phyloP scores from a whole-genome alignment of 1,140 invertebrate genomes.

The Drosophila lowei region DNA sequence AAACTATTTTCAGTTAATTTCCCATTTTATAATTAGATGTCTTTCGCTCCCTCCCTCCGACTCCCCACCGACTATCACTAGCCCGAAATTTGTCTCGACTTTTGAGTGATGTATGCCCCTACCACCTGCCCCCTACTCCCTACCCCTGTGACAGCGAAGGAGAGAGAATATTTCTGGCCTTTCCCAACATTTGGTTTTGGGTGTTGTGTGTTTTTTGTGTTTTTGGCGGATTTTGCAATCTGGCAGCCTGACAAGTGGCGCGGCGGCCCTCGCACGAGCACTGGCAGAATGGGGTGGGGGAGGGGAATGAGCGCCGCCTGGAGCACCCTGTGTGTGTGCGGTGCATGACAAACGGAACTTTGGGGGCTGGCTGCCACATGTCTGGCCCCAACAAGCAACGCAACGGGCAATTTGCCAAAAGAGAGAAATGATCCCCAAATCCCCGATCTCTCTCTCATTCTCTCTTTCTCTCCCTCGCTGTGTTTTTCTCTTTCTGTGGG shows the following conservation, averaged over 20 bases:
- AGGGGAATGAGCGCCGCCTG: not conserved
- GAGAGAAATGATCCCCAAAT: constrained; percentile 11
- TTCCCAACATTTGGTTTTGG: constrained; percentile 55
- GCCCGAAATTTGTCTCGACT: constrained; percentile 29
- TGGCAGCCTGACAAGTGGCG: constrained; percentile 68
- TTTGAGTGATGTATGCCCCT: constrained; percentile 22
- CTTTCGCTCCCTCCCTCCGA: no score
- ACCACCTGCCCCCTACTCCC: not conserved
- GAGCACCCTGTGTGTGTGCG: constrained; percentile 49
- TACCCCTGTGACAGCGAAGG: no score
- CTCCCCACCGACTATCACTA: constrained; percentile 26
- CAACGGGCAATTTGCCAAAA: constrained; percentile 53
- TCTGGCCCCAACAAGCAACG: constrained; percentile 46
- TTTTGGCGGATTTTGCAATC: constrained; percentile 56
- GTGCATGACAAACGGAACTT: constrained; percentile 49
- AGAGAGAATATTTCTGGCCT: constrained; percentile 53
- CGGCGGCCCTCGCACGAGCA: constrained; percentile 45
- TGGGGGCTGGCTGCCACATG: constrained; percentile 54
- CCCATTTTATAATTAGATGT: constrained; percentile 35
- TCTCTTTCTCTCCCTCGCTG: constrained; percentile 21
- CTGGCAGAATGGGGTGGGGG: no score
- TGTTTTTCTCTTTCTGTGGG: constrained; percentile 22
- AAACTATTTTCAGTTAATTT: constrained; percentile 27
- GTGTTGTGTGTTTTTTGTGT: no score
- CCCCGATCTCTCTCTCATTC: constrained; percentile 12